Base-by-base conservation (phyloP, 1,140 invertebrate species). In the Drosophila punjabiensis region DNA sequence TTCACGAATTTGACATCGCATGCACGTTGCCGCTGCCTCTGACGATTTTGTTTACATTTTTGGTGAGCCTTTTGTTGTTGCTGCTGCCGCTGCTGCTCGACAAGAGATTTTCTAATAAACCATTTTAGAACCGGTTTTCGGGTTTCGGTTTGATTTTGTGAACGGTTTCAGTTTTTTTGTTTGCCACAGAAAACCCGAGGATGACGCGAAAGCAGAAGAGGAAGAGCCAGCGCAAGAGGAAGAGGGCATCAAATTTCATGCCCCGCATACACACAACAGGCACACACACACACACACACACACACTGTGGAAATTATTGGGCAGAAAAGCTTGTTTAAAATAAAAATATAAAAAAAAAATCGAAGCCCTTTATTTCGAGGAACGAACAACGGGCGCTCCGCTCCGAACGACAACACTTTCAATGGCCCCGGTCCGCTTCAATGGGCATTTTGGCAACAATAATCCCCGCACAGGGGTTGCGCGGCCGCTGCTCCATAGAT, bases 51-150 rank as follows among this genome's bases (percentile, higher is more conserved):
- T 88, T 88, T 88, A 88, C 81, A 89, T 89, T 89, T 88, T 87
- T 60, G 70, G 67, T 70, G 45, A 71, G 68, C 55, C 60, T 75
- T 77, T 66, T 65, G 41, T 64, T 69, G 76, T 56, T 82, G 70
- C 63, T 71, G 39, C 76, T 66, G 62, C 70, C 81, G 65, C 70
- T 84, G 65, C 73, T 78, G 76, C 76, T 47, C 55, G 41, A 66
- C 83, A 62, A 90, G 78, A 90, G 85, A 89, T 89, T 89, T 89
- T 89, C 85, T 89, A 89, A 89, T 89, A 89, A 90, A 89, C 81
- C 86, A 89, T 89, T 89, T 79, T 63, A 79, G 56, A 89, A 89
- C 86, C 86, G 86, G 85, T 89, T 90, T 85, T 89, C 86, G 86
- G 85, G 84, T 90, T 85, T 89, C 37, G 64, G 66, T 79, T 66